phyloP scores from a whole-genome alignment of 2,113 vertebrate species.

The Synchiropus splendidus region DNA sequence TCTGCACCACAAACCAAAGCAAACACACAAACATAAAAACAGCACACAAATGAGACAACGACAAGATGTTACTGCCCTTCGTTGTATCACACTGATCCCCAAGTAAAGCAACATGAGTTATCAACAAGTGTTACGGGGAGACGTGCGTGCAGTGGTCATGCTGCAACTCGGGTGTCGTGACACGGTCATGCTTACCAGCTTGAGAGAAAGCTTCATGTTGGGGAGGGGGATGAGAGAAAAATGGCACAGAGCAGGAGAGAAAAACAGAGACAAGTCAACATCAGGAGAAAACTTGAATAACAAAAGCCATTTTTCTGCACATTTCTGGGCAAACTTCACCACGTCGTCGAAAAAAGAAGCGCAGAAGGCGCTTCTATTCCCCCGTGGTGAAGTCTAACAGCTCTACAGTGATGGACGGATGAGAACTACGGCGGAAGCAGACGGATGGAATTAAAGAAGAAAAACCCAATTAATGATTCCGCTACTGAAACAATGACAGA shows the following conservation, averaged over 20 bases:
- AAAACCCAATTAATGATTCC: neutral
- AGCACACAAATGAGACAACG: slow-evolving; percentile 51
- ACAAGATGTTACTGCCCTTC: slow-evolving; percentile 31
- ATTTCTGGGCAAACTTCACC: slow-evolving; percentile 49
- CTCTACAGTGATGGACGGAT: neutral
- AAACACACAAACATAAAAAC: slow-evolving; percentile 41
- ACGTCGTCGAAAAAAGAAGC: neutral
- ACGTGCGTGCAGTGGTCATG: slow-evolving; percentile 66
- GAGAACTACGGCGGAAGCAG: neutral
- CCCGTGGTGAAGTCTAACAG: slow-evolving; percentile 41
- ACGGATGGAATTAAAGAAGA: neutral
- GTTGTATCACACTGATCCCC: slow-evolving; percentile 27
- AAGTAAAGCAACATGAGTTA: slow-evolving; percentile 20
- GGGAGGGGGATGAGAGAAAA: slow-evolving; percentile 49
- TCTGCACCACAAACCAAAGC: slow-evolving; percentile 61
- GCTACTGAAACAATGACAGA: slow-evolving; percentile 14
- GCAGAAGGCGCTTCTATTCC: slow-evolving; percentile 3
- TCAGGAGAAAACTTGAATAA: slow-evolving; percentile 21
- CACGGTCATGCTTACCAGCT: slow-evolving; percentile 94
- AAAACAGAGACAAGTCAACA: slow-evolving; percentile 57
- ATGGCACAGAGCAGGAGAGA: slow-evolving; percentile 40
- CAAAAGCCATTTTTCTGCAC: slow-evolving; percentile 18
- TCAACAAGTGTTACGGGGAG: slow-evolving; percentile 55
- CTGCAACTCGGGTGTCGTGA: slow-evolving; percentile 48
- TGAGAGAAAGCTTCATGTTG: slow-evolving; percentile 97